These are phyloP conservation scores for Poecilia velifera DNA, from an alignment of 2,797 vertebrate genomes.

Conservation along the genomic window DNA sequence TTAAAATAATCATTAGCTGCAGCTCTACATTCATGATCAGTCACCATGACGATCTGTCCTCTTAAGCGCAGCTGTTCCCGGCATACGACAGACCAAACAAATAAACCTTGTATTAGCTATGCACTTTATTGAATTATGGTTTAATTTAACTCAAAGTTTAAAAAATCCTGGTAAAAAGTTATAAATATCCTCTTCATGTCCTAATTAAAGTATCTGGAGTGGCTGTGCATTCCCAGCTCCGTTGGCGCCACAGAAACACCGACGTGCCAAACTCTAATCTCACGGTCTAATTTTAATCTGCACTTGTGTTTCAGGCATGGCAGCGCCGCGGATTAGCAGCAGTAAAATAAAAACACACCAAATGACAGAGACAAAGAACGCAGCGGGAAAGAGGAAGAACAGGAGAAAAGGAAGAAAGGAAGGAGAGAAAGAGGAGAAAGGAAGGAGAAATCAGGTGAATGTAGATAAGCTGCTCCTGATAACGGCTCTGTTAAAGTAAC, in stretches of 20 bases:
- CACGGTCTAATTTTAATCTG: slow-evolving; percentile 23
- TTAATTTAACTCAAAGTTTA: neutral
- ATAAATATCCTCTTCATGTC: neutral
- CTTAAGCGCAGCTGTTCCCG: too few species aligned
- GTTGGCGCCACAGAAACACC: too few species aligned
- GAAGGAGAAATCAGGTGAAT: too few species aligned
- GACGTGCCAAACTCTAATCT: slow-evolving; percentile 31
- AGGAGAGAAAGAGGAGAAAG: too few species aligned
- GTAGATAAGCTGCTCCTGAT: too few species aligned
- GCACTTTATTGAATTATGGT: neutral
- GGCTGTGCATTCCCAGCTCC: neutral
- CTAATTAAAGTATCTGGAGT: neutral
- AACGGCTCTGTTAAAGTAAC: too few species aligned
- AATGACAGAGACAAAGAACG: slow-evolving; percentile 18
- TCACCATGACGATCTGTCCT: too few species aligned
- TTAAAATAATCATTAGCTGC: too few species aligned
- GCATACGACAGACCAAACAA: too few species aligned
- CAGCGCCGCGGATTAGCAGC: slow-evolving; percentile 20
- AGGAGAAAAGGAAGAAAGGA: too few species aligned
- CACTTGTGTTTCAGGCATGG: slow-evolving; percentile 37
- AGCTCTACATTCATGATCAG: too few species aligned
- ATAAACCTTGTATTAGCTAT: neutral
- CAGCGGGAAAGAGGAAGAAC: neutral
- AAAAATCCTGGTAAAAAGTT: neutral
- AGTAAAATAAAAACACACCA: slow-evolving; percentile 37